These are phyloP conservation scores for Minunthozetes semirufus DNA, from an alignment of 2,888 invertebrate genomes.

Conservation along the genomic window DNA sequence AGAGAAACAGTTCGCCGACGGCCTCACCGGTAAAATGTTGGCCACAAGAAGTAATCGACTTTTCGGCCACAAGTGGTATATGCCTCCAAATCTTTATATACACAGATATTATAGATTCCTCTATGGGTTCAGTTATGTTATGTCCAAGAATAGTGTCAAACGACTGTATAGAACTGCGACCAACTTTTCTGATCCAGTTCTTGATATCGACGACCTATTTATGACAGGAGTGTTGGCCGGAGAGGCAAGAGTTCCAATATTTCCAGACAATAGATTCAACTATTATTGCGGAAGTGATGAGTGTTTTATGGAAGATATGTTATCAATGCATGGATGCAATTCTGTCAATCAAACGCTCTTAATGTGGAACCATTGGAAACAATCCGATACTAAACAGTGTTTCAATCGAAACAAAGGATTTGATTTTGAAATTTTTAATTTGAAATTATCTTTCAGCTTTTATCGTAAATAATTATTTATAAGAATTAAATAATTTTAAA, in stretches of 20 bases:
- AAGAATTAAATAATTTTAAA: no score
- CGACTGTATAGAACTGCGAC: slow-evolving; percentile 4
- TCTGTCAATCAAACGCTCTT: background rate
- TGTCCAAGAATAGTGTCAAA: slow-evolving; percentile 28
- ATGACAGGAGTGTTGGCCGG: slow-evolving; percentile 34
- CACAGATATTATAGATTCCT: slow-evolving; percentile 25
- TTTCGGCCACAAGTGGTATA: slow-evolving; percentile 31
- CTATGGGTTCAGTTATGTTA: slow-evolving; percentile 29
- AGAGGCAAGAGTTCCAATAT: background rate
- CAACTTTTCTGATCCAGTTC: slow-evolving; percentile 22
- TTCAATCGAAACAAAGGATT: background rate
- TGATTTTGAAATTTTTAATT: background rate
- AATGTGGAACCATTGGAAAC: slow-evolving; percentile 13
- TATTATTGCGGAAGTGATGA: background rate
- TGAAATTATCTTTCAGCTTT: background rate
- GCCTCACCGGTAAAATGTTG: slow-evolving; percentile 29
- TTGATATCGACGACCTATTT: slow-evolving; percentile 36
- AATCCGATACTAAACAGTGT: no score
- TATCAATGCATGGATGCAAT: slow-evolving; percentile 18
- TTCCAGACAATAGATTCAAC: background rate
- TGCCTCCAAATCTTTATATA: slow-evolving; percentile 25
- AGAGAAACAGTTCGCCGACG: slow-evolving; percentile 7
- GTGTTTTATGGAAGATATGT: background rate
- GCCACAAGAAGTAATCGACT: slow-evolving; percentile 25
- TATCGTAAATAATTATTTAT: no score